phyloP scores from a whole-genome alignment of 2,888 invertebrate genomes.

The Drosophila pseudotalamancana region DNA sequence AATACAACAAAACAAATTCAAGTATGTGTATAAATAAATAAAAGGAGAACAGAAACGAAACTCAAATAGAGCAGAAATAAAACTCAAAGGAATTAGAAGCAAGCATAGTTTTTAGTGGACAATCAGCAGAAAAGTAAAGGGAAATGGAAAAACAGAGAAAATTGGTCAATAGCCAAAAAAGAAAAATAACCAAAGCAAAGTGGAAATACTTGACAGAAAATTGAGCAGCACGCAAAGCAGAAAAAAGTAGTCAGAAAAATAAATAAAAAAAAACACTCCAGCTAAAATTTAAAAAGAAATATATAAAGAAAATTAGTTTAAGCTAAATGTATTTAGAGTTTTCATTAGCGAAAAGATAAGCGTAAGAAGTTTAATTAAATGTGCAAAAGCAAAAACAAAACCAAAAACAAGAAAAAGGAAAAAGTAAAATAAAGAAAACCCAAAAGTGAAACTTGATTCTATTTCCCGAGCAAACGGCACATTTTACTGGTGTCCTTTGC shows the following conservation, averaged over 20 bases:
- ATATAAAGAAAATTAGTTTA: conserved; percentile 49
- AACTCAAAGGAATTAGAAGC: conserved; percentile 47
- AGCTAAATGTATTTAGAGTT: conserved; percentile 78
- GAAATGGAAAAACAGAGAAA: conserved; percentile 12
- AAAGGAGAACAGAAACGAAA: conserved; percentile 10
- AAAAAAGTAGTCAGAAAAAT: conserved; percentile 17
- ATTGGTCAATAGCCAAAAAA: conserved; percentile 38
- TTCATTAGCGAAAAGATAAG: conserved; percentile 61
- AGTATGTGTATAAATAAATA: conserved; percentile 30
- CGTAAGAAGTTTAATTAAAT: conserved; percentile 40
- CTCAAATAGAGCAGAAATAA: conserved; percentile 31
- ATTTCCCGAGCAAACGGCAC: conserved; percentile 26
- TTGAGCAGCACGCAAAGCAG: conserved; percentile 35
- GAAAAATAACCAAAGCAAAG: not conserved
- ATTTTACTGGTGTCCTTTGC: conserved; percentile 36
- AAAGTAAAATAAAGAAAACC: not conserved
- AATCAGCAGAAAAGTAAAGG: conserved; percentile 60
- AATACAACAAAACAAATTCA: conserved; percentile 9
- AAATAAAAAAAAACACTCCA: conserved; percentile 19
- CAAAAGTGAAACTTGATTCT: conserved; percentile 30
- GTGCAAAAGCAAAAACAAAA: conserved; percentile 16
- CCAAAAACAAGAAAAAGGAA: conserved; percentile 7
- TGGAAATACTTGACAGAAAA: conserved; percentile 20
- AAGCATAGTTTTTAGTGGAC: conserved; percentile 78
- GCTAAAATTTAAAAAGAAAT: conserved; percentile 11